Conservation (phyloP, 53 echinoderm and acorn worm genomes). For the Arbacia lixula region DNA sequence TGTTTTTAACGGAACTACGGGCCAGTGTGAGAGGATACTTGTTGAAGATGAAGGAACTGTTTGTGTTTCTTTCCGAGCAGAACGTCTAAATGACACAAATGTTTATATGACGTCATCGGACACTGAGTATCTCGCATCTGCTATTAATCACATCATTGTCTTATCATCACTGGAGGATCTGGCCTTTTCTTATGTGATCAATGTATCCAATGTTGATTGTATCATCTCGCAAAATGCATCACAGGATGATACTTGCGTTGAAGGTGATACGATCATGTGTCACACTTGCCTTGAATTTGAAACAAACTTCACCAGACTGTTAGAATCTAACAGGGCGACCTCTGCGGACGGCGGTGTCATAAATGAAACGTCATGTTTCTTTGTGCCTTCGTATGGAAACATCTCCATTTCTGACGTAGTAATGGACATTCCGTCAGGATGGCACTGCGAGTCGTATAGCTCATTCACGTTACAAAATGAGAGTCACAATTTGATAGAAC, state of each 20-base stretch:
- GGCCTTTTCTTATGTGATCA: neutral
- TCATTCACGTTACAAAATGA: neutral
- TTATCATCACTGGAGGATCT: neutral
- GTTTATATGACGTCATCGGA: slow-evolving; percentile 21
- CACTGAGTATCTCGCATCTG: neutral
- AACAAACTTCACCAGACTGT: neutral
- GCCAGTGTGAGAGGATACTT: neutral
- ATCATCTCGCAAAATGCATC: too few species aligned
- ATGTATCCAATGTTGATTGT: neutral
- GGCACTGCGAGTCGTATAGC: slow-evolving; percentile 1
- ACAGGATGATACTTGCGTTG: neutral
- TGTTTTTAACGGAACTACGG: slow-evolving; percentile 1
- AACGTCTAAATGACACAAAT: too few species aligned
- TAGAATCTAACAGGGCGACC: neutral
- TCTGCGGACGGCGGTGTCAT: too few species aligned
- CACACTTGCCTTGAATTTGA: neutral
- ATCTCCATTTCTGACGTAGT: neutral
- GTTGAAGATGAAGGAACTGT: neutral
- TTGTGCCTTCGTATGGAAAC: slow-evolving; percentile 24
- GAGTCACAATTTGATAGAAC: neutral
- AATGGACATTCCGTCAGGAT: slow-evolving; percentile 25
- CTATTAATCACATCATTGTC: neutral
- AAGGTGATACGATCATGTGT: neutral
- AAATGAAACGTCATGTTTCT: neutral
- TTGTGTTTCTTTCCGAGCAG: neutral